Evolutionary conservation across 2,888 invertebrate genomes (phyloP), one percentile per base, ranked within the genome.

Genomic region (Hermodice carunculata): DNA sequence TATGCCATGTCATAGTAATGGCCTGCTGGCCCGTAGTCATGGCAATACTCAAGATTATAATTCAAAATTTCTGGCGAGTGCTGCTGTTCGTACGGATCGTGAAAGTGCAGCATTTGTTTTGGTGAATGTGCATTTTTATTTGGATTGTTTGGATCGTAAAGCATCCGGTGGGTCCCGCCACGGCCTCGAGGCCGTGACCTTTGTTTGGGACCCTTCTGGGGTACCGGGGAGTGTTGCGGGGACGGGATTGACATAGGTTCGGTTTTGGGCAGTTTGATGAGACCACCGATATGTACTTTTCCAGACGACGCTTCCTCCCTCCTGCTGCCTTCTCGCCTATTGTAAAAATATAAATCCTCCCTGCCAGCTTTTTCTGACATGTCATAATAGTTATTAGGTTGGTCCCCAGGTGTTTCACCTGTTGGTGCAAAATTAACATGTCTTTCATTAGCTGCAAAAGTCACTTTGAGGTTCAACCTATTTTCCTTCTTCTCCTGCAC

Each of bases 71-170:
- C 32, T 11, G 19, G 2, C n/a, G 31, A 6, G 40, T 28, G 31
- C 3, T 48, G 3, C 3, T 46, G 29, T 6, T 24, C 46, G 34
- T 54, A 51, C 5, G 64, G 34, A 42, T 58, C 64, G 1, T 59
- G 64, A 28, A 59, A 59, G 17, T 59, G 64, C 28, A 64, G 34
- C 28, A 40, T 48, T 32, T 54, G 40, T 6, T 51, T 31, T 19
- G 64, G 52, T 6, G 61, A 29, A n/a, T 53, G 42, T 31, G 79
- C 79, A 8, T 79, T 78, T 57, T 78, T 81, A 56, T 75, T 76
- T 19, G 82, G 82, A 67, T 81, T 81, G 46, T 80, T 81, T 14
- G 82, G 82, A 65, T 83, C 81, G 74, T 78, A 83, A 24, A 83
- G 70, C 6, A 71, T 76, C 40, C 76, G 76, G 60, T 78, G 78